Base-by-base conservation (phyloP, 2,113 vertebrate species). In the Xiphophorus couchianus region DNA sequence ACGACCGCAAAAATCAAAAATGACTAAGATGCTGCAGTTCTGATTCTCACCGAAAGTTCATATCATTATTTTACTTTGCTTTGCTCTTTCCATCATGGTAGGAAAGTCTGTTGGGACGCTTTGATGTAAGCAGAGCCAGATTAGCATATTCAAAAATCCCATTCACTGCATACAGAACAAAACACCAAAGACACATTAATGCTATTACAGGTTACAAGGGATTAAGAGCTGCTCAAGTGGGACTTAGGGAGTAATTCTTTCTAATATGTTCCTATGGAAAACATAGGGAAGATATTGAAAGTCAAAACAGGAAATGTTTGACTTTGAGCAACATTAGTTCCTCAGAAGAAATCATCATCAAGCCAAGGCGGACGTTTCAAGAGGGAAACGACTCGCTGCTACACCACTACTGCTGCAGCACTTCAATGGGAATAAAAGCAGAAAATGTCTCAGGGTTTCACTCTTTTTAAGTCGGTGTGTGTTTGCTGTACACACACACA, bases 371-470 rank as follows among this genome's bases (percentile, higher is more conserved):
- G 77, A 39, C 29, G 33, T 22, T 76, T 84, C 19, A 67, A 81
- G 35, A 69, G 8, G 73, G 73, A 82, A 79, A 68, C 44, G 65
- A 84, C 27, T 71, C 48, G 64, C 31, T 71, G 74, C 73, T 69
- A 65, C 48, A 80, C 66, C 71, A 81, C 77, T 27, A 68, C 51
- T 15, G 42, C 12, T 3, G 76, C 37, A 12, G 30, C 11, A 22
- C 73, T 83, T 89, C 86, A 78, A 25, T 76, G 30, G 71, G 79
- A 85, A 83, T 80, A 78, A 33, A 1, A 62, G 62, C 84, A 72
- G 37, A 77, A 66, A 60, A 81, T 14, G 61, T 79, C 58, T 75
- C 37, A 27, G 14, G 65, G 19, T 54, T 66, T 66, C 74, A 66
- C 84, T 83, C 72, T 42, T 65, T 79, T 76, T 58, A 30, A 8